These are phyloP conservation scores for Eupithecia inturbata DNA, from an alignment of 2,888 invertebrate genomes.

Conservation along the genomic window DNA sequence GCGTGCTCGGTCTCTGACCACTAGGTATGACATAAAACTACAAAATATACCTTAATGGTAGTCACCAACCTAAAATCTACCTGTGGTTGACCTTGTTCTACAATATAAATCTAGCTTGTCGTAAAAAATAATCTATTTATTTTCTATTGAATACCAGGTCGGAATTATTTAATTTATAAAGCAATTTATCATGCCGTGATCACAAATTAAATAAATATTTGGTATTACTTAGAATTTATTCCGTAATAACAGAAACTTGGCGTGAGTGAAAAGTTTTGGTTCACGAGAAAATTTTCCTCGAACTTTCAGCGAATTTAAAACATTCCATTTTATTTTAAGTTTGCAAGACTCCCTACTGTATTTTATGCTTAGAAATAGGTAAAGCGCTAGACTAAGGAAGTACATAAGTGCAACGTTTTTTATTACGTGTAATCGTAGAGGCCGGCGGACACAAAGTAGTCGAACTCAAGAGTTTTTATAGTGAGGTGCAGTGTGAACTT, in stretches of 20 bases:
- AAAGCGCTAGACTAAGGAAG: conserved; percentile 47
- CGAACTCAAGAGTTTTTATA: neutral
- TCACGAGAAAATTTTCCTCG: conserved; percentile 16
- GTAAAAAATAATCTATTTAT: neutral
- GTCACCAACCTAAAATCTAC: neutral
- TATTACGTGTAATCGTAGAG: neutral
- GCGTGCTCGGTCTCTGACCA: neutral
- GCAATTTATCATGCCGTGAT: neutral
- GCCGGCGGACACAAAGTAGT: neutral
- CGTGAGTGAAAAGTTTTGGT: conserved; percentile 22
- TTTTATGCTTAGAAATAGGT: conserved; percentile 37
- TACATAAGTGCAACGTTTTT: neutral
- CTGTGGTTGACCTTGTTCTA: neutral
- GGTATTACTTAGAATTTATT: conserved; percentile 8
- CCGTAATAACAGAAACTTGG: conserved; percentile 21
- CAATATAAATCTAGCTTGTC: neutral
- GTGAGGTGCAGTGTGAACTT: neutral
- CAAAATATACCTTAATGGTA: neutral
- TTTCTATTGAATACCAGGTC: neutral
- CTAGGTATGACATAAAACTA: neutral
- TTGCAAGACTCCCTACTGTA: conserved; percentile 12
- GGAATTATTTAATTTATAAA: neutral
- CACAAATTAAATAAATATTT: conserved; percentile 10
- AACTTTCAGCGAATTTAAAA: conserved; percentile 15
- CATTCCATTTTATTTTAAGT: conserved; percentile 24